Conservation (phyloP, 2,888 invertebrate species). For the Aspidiotus rigidus region DNA sequence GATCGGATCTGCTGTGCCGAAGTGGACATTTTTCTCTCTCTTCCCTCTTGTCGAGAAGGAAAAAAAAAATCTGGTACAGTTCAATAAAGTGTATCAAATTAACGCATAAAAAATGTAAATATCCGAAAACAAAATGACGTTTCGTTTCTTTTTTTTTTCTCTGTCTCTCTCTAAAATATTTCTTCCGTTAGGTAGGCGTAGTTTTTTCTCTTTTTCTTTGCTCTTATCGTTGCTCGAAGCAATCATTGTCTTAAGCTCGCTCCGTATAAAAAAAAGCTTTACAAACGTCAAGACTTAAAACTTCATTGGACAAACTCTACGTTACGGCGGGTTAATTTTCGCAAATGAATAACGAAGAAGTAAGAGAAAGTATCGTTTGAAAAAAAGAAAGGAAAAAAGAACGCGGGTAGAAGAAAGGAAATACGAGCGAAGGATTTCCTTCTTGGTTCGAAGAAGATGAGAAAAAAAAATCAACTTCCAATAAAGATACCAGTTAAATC, state of each 20-base stretch:
- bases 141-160: background rate
- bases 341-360: constrained; percentile 29
- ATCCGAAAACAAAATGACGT: background rate
- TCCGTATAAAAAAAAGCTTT: constrained; percentile 9
- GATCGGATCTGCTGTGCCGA: too few relatives aligned
- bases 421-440: too few relatives aligned
- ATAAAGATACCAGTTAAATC: constrained; percentile 27
- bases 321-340: constrained; percentile 32
- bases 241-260: constrained; percentile 3
- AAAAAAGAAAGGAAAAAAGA: constrained; percentile 4
- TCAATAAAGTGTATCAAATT: too few relatives aligned
- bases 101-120: background rate
- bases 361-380: constrained; percentile 5
- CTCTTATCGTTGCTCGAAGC: constrained; percentile 6
- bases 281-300: constrained; percentile 22
- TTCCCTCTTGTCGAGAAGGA: too few relatives aligned
- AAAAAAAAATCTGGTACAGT: too few relatives aligned
- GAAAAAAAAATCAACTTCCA: constrained; percentile 27
- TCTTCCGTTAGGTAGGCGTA: too few relatives aligned
- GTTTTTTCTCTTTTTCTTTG: background rate
- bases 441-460: background rate
- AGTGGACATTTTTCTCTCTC: too few relatives aligned
- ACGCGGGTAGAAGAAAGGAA: background rate
- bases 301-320: constrained; percentile 13
- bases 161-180: background rate